Evolutionary conservation across 1,140 invertebrate genomes (phyloP), one percentile per base, ranked within the genome.

Genomic region (Calephelis virginiensis): DNA sequence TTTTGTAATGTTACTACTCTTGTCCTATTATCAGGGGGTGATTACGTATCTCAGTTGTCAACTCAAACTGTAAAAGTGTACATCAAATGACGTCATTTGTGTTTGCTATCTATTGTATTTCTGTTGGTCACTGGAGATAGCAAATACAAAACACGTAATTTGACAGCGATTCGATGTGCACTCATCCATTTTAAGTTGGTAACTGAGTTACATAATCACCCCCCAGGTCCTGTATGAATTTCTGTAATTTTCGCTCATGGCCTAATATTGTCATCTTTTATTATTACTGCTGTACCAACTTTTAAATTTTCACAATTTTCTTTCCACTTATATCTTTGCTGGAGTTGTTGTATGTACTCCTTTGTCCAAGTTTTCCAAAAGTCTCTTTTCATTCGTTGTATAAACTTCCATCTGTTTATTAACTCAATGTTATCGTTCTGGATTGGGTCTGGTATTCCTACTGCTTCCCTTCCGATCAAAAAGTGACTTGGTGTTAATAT

Each of bases 281-380:
- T 64, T 47, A 63, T n/a, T 14, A 68, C 61, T 5, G 63, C 67
- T 68, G 48, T 47, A 59, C 47, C 10, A 48, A 48, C 11, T 12
- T 6, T 48, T 48, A 48, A 48, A 48, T 48, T 48, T 48, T 48
- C 47, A 48, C 10, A 48, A 48, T 68, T 61, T 49, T 53, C 61
- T 13, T n/a, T 47, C 70, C 70, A 71, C 14, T 71, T 71, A 17
- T 68, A 63, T 68, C 66, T 56, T 40, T 71, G 66, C 12, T 56
- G 47, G 4, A 71, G 47, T 53, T 13, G 4, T 10, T 62, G 13
- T 49, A 68, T 59, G 59, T 68, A 71, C 12, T 71, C 66, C 10
- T 53, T 62, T n/a, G 63, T 63, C 70, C 70, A 71, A 5, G 63
- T 71, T 13, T 64, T 61, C 66, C 69, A 67, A 64, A 67, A 71